Base-by-base conservation (phyloP, 1,140 invertebrate species). In the Nebria ingens region DNA sequence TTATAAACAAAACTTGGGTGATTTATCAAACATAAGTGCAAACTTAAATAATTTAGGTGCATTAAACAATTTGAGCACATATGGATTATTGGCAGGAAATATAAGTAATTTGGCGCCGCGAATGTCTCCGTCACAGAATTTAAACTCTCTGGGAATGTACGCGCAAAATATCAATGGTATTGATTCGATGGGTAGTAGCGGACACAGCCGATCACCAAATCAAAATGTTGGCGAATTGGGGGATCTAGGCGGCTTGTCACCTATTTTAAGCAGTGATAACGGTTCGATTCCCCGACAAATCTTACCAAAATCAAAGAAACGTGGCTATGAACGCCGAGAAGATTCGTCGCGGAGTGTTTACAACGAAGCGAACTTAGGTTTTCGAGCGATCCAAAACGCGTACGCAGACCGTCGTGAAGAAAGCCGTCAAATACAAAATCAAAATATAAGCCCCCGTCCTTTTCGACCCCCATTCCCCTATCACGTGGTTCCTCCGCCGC, bases 401-500 rank as follows among this genome's bases (percentile, higher is more conserved):
- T 45, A 45, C 17, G 40, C 40, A 9, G 40, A 45, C 15, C 40
- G 40, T 4, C 40, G 40, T 4, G 40, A 45, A 6, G 25, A 34
- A n/a, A 21, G 45, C 15, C 23, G n/a, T n/a, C 20, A 20, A 15
- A 55, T 38, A 11, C 57, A 51, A 19, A 58, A 55, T 52, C 2
- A 22, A 20, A 53, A 53, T 25, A 34, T 34, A 6, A 34, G 25
- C n/a, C 25, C 25, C 6, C 25, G 25, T 6, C 15, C 40, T 3
- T 45, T 45, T 17, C 9, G 15, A 17, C 40, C 40, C 17, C 50
- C 56, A 6, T 61, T 58, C 22, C 56, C 63, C 11, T 65, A 65
- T 53, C 64, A 62, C 34, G 54, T 65, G 9, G 52, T 62, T 17
- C 60, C 64, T n/a, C 63, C 64, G 2, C 63, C 63, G 9, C 61